Base-by-base conservation (phyloP, 2,797 vertebrate genomes). In the Chrosomus eos region DNA sequence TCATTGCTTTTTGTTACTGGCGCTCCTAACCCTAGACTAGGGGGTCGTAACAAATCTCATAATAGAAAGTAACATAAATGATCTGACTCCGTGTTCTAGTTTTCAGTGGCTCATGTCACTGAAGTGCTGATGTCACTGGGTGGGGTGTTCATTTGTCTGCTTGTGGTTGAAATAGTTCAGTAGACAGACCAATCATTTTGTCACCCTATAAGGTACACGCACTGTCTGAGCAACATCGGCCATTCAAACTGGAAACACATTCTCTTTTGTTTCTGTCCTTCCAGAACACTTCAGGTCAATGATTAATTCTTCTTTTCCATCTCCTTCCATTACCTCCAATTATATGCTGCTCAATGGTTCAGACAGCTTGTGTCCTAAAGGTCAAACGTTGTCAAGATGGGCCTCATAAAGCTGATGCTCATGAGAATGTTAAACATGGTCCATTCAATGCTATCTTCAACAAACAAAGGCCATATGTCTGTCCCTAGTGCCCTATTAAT, bases 381-480 rank as follows among this genome's bases (percentile, higher is more conserved):
- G 58, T 78, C 51, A 83, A 86, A 73, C 33, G 36, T 51, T 60
- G 33, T 83, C 79, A 71, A 23, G 18, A 60, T 75, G n/a, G 51
- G 36, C 64, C 40, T 82, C 84, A 86, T 85, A 79, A 62, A 67
- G 33, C 72, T 86, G 82, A 89, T 86, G 74, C 36, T 19, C 31
- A 78, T 81, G 58, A 81, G 40, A 48, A 43, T 74, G 73, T 81
- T 55, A 31, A 68, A 51, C 70, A 36, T 64, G 58, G 28, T 78
- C 53, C 83, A 79, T 85, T 89, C 72, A 88, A 62, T 87, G 48
- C 80, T 51, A 40, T 28, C 66, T 53, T 85, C 40, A 26, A 19
- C 40, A 89, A 89, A 90, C 83, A 90, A 66, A 66, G 38, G 18
- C 72, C 88, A 87, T 89, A 89, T 89, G 89, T 77, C 75, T 13